These are phyloP conservation scores for Fragum whitleyi DNA, from an alignment of 2,888 invertebrate species.

Conservation along the genomic window DNA sequence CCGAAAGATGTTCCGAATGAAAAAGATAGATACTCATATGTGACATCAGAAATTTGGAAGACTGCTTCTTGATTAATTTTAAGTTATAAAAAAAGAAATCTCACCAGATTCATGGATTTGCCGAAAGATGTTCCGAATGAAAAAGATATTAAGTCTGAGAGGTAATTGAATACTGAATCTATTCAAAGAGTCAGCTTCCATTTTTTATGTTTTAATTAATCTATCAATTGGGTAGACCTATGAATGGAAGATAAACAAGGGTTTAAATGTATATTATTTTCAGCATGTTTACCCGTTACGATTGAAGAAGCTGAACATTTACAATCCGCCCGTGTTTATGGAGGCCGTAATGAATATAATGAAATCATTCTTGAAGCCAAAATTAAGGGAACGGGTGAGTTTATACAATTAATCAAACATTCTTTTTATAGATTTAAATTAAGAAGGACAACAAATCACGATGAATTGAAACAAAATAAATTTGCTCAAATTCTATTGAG, in stretches of 20 bases:
- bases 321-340: constrained; percentile 47
- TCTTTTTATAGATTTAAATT: no score
- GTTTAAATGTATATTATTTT: background rate
- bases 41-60: background rate
- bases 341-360: constrained; percentile 46
- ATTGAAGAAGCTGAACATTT: constrained; percentile 43
- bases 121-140: no score
- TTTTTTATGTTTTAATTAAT: no score
- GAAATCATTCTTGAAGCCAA: constrained; percentile 34
- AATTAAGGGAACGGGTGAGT: constrained; percentile 40
- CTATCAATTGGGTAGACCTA: no score
- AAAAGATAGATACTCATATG: background rate
- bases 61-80: no score
- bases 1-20: background rate
- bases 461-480: no score
- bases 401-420: background rate
- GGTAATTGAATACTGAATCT: no score
- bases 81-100: no score
- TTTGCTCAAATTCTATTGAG: background rate
- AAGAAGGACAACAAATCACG: no score
- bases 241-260: background rate
- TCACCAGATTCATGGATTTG: no score
- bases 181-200: no score
- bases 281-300: constrained; percentile 32
- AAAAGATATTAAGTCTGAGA: no score